Evolutionary conservation across 2,888 invertebrate genomes (phyloP).

Genomic region (Autographa gamma): DNA sequence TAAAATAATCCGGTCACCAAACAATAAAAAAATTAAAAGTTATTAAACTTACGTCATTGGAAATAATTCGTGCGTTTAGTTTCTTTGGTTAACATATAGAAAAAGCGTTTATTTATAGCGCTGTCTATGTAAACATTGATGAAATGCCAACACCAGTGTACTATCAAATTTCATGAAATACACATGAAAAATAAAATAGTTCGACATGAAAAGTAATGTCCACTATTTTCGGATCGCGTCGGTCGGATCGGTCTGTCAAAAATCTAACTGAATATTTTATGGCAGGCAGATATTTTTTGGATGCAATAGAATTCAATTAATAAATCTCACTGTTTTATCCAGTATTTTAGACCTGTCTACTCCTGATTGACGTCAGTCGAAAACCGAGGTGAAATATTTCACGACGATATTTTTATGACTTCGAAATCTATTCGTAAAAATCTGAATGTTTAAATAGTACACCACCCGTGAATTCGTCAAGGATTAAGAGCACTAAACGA

Average conservation of each 20-base stretch:
- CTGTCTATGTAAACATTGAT: not conserved
- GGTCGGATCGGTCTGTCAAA: constrained; percentile 16
- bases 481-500: not conserved
- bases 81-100: too few relatives aligned
- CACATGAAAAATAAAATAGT: not conserved
- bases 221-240: constrained; percentile 10
- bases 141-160: not conserved
- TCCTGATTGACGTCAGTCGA: constrained; percentile 44
- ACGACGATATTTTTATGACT: constrained; percentile 25
- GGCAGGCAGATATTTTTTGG: constrained; percentile 30
- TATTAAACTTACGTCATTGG: not conserved
- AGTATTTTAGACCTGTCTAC: constrained; percentile 38
- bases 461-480: not conserved
- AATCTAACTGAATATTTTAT: constrained; percentile 30
- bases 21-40: not conserved
- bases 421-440: constrained; percentile 12
- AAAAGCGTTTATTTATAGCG: not conserved
- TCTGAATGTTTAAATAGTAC: constrained; percentile 20
- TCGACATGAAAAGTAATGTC: not conserved
- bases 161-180: not conserved
- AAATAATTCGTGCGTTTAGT: not conserved
- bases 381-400: constrained; percentile 46
- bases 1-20: not conserved
- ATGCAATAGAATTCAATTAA: constrained; percentile 46
- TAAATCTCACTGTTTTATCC: constrained; percentile 33